Conservation (phyloP, 2,888 invertebrate genomes). For the Formica aserva region DNA sequence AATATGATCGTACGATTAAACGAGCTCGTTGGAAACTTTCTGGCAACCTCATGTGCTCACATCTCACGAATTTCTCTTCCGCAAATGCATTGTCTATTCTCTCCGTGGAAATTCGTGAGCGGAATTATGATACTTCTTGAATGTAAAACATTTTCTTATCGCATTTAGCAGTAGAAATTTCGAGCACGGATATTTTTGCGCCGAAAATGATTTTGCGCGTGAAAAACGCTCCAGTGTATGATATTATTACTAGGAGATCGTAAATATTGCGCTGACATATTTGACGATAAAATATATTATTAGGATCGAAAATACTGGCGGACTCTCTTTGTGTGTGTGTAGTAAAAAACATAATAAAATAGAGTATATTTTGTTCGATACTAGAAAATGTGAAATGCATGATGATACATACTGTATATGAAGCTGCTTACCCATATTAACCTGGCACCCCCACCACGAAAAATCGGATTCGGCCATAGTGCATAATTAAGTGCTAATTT, state of each 20-base stretch:
- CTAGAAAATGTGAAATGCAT: constrained; percentile 6
- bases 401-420: neutral
- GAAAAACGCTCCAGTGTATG: constrained; percentile 8
- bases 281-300: constrained; percentile 30
- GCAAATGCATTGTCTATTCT: neutral
- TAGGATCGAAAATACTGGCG: constrained; percentile 20
- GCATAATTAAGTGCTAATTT: no score
- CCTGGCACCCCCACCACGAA: no score
- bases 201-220: constrained; percentile 17
- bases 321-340: no score
- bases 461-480: no score
- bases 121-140: constrained; percentile 8
- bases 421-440: no score
- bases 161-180: constrained; percentile 25
- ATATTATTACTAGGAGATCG: constrained; percentile 19
- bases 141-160: constrained; percentile 49
- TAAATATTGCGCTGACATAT: constrained; percentile 39
- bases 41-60: neutral
- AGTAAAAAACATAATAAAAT: neutral
- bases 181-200: constrained; percentile 15
- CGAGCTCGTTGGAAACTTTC: neutral
- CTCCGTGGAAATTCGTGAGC: neutral
- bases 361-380: constrained; percentile 19
- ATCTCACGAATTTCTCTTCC: neutral
- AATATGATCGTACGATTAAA: neutral